Evolutionary conservation across 2,113 vertebrate species (phyloP).

Genomic region (Hyperopisus bebe): DNA sequence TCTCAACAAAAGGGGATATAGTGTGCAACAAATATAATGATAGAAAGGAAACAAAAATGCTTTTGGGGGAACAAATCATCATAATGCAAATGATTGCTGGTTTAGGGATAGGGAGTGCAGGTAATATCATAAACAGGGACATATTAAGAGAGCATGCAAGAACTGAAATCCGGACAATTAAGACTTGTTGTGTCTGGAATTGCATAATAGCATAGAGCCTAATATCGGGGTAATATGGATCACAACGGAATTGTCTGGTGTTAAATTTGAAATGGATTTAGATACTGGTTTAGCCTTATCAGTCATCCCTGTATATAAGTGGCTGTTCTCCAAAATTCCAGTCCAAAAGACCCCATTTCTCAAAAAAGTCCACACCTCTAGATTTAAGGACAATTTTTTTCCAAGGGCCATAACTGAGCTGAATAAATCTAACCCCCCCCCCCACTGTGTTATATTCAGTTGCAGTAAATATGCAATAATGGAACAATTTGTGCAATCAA

Average conservation of each 20-base stretch:
- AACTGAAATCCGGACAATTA: not conserved
- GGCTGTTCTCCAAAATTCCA: not conserved
- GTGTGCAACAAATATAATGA: not conserved
- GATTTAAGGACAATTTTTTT: no score
- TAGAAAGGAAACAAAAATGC: not conserved
- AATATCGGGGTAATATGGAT: not conserved
- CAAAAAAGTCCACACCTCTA: no score
- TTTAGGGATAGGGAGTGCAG: not conserved
- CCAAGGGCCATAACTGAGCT: no score
- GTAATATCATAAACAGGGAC: not conserved
- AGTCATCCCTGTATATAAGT: not conserved
- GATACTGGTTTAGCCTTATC: not conserved
- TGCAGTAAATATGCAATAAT: no score
- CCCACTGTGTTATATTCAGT: no score
- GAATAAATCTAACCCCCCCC: no score
- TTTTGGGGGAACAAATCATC: not conserved
- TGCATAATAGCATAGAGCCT: not conserved
- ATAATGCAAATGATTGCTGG: not conserved
- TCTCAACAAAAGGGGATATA: not conserved
- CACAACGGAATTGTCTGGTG: not conserved
- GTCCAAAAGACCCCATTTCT: not conserved
- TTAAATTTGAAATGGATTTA: not conserved
- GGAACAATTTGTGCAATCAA: no score
- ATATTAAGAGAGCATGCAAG: not conserved
- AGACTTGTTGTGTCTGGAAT: not conserved